phyloP scores from a whole-genome alignment of 2,888 invertebrate genomes.

The Timandra comae region DNA sequence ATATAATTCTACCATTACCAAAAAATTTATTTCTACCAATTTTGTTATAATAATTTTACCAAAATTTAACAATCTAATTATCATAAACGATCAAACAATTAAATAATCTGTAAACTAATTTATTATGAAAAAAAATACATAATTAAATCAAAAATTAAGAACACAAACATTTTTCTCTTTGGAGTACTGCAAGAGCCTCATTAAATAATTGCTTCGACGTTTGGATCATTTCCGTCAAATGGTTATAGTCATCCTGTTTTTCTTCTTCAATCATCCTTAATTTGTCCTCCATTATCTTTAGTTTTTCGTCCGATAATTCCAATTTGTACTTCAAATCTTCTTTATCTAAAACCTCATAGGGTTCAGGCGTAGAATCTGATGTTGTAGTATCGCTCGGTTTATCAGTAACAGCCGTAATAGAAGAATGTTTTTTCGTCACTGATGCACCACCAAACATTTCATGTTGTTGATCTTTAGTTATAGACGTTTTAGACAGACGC shows the following conservation, averaged over 20 bases:
- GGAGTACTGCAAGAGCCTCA: constrained; percentile 65
- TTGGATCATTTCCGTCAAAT: constrained; percentile 75
- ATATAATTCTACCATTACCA: constrained; percentile 19
- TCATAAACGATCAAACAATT: constrained; percentile 14
- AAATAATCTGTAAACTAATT: constrained; percentile 7
- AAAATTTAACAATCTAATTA: neutral
- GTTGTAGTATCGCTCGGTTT: constrained; percentile 45
- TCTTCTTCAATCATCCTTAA: constrained; percentile 80
- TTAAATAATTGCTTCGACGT: constrained; percentile 75
- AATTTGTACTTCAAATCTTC: constrained; percentile 66
- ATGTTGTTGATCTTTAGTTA: constrained; percentile 31
- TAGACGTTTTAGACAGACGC: constrained; percentile 38
- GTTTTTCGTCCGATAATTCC: constrained; percentile 80
- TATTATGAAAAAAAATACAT: constrained; percentile 6
- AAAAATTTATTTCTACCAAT: constrained; percentile 15
- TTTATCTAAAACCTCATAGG: constrained; percentile 46
- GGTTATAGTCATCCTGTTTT: constrained; percentile 74
- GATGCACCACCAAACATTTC: constrained; percentile 27
- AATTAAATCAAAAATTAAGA: constrained; percentile 29
- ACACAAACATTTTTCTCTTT: constrained; percentile 62
- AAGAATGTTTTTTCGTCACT: constrained; percentile 41
- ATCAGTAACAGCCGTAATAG: constrained; percentile 34
- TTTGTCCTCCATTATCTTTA: constrained; percentile 79
- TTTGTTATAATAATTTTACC: constrained; percentile 6
- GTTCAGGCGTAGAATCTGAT: constrained; percentile 40